Conservation (phyloP, 2,797 vertebrate species). For the Prionace glauca region DNA sequence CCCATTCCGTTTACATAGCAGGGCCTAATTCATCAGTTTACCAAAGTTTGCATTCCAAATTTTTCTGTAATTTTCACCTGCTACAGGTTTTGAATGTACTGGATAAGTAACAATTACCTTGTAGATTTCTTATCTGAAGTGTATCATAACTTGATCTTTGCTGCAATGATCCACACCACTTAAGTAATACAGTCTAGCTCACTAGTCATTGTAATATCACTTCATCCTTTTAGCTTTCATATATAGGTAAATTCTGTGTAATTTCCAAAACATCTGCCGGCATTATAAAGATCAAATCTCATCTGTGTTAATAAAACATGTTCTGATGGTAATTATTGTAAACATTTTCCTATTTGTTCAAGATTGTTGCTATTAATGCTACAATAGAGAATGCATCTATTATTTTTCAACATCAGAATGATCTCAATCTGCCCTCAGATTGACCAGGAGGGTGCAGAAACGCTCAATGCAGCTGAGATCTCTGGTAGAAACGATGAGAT, state of each 20-base stretch:
- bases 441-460: slow-evolving; percentile 46
- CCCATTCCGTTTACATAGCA: not conserved
- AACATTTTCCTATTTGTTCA: not conserved
- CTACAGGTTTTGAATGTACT: not conserved
- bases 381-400: not conserved
- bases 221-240: not conserved
- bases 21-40: not conserved
- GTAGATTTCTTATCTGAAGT: not conserved
- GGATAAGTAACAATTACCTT: not conserved
- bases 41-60: not conserved
- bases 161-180: not conserved
- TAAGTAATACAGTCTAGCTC: not conserved
- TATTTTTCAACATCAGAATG: slow-evolving; percentile 5
- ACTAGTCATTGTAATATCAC: not conserved
- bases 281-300: not conserved
- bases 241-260: not conserved
- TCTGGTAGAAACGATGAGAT: slow-evolving; percentile 56
- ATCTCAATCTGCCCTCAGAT: slow-evolving; percentile 43
- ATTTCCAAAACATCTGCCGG: not conserved
- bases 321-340: not conserved
- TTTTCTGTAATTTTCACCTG: not conserved
- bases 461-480: slow-evolving; percentile 49
- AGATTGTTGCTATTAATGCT: not conserved
- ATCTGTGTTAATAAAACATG: not conserved
- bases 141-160: not conserved